Percentiles rank a stretch among this genome's conserved stretches.
Evolutionary conservation across 2,113 vertebrate species (phyloP).

Genomic region (Eulemur macaco): DNA sequence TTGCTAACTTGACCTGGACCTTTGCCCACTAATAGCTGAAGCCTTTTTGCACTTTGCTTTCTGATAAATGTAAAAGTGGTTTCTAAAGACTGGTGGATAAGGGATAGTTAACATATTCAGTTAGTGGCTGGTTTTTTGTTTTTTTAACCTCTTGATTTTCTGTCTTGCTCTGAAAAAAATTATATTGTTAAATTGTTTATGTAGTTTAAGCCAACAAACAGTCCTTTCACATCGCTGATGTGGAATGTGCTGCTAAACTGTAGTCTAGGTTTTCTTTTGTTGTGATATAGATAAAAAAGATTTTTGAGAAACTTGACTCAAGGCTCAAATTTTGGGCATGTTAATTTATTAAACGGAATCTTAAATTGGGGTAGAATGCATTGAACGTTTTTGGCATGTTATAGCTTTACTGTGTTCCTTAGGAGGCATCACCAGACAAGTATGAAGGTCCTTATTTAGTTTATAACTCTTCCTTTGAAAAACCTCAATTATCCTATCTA

Average conservation of each 20-base stretch:
- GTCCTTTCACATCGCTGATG: not conserved
- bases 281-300: not conserved
- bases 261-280: not conserved
- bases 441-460: not conserved
- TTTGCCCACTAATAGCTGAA: not conserved
- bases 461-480: not conserved
- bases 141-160: not conserved
- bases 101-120: not conserved
- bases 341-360: not conserved
- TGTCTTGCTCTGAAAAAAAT: not conserved
- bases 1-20: not conserved
- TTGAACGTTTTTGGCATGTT: not conserved
- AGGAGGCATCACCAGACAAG: not conserved
- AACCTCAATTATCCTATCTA: not conserved
- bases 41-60: not conserved
- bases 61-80: not conserved
- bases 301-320: not conserved
- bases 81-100: not conserved
- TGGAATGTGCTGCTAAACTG: not conserved
- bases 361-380: not conserved
- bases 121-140: not conserved
- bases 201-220: not conserved
- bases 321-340: not conserved
- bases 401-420: not conserved
- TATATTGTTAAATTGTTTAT: not conserved